A percentile compares a stretch with the other conserved stretches of the same genome.
Conservation (phyloP, 2,888 invertebrate species). For the Lasioglossum leucozonium region DNA sequence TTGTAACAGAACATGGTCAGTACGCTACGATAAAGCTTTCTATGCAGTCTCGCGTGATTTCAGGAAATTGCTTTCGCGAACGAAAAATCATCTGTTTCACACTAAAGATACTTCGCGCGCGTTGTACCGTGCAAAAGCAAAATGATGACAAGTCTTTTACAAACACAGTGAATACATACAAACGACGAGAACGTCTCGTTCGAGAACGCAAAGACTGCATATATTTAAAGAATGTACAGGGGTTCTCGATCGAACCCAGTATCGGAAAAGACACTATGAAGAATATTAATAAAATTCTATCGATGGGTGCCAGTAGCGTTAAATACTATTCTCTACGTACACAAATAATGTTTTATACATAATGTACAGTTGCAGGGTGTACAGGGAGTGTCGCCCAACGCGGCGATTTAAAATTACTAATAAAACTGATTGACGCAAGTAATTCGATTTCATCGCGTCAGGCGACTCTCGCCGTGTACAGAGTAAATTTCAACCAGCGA, state of each 20-base stretch:
- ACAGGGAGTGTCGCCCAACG: neutral
- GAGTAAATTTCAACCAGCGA: constrained; percentile 70
- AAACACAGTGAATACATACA: constrained; percentile 32
- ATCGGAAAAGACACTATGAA: constrained; percentile 64
- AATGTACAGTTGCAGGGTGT: constrained; percentile 74
- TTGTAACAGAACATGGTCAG: constrained; percentile 74
- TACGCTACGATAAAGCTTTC: constrained; percentile 76
- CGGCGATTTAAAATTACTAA: neutral
- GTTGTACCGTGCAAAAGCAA: constrained; percentile 29
- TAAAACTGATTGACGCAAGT: neutral
- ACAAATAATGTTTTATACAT: constrained; percentile 82
- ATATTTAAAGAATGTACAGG: constrained; percentile 75
- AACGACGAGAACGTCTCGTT: constrained; percentile 17
- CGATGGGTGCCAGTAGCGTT: constrained; percentile 74
- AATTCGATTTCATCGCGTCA: neutral
- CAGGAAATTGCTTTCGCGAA: constrained; percentile 53
- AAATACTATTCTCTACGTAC: constrained; percentile 82
- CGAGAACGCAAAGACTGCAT: constrained; percentile 70
- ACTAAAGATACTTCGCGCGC: neutral
- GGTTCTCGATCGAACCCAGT: constrained; percentile 52
- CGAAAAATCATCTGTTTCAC: constrained; percentile 48
- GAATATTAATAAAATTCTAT: constrained; percentile 73
- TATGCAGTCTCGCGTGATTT: constrained; percentile 78
- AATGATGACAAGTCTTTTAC: constrained; percentile 26
- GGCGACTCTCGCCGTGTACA: neutral